Evolutionary conservation across 2,113 vertebrate genomes (phyloP).

Genomic region (Lagopus muta): DNA sequence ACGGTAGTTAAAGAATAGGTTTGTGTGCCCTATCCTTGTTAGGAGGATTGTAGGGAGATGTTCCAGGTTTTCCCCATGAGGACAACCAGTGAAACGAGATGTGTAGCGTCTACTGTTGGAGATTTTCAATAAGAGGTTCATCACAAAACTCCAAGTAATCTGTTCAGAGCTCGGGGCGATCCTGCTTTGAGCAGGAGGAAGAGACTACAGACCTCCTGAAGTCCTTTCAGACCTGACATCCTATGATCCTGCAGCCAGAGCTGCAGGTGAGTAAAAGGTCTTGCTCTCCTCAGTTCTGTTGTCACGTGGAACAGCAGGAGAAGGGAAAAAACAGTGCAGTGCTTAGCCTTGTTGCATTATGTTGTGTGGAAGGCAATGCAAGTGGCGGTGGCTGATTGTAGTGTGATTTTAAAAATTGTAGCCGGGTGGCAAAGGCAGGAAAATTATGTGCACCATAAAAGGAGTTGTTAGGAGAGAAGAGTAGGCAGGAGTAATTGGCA

Average conservation of each 20-base stretch:
- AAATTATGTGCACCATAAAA: neutral
- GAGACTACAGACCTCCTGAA: neutral
- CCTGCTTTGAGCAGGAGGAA: neutral
- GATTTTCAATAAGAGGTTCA: neutral
- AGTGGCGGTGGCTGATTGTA: neutral
- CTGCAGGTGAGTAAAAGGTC: neutral
- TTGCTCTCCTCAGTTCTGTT: neutral
- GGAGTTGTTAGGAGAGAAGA: neutral
- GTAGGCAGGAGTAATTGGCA: neutral
- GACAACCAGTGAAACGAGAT: neutral
- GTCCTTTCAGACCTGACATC: neutral
- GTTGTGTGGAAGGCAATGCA: neutral
- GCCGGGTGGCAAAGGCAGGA: neutral
- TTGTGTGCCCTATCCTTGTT: neutral
- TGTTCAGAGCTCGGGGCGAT: neutral
- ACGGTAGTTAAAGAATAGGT: neutral
- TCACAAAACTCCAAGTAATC: neutral
- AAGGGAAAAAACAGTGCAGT: neutral
- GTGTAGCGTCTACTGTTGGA: neutral
- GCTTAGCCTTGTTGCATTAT: neutral
- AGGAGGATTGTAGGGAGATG: neutral
- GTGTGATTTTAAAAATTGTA: neutral
- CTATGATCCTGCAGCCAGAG: neutral
- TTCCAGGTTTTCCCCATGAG: neutral
- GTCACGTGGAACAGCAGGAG: neutral